These are phyloP conservation scores for Harpagoxenus sublaevis DNA, from an alignment of 2,888 invertebrate genomes.

Conservation along the genomic window DNA sequence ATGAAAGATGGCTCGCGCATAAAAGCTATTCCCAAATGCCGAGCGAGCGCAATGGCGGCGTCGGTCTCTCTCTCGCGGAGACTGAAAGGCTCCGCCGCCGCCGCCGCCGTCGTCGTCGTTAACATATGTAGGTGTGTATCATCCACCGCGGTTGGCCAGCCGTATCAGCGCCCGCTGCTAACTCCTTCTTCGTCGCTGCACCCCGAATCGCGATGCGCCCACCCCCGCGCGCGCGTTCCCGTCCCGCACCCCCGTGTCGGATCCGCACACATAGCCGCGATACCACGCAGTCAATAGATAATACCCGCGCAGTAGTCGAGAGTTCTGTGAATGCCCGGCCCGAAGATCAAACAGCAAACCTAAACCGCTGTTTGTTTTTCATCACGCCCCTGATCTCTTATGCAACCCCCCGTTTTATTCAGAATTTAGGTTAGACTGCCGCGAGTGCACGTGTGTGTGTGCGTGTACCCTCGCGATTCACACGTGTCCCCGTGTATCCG, in stretches of 20 bases:
- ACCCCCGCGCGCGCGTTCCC: neutral
- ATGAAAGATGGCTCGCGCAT: constrained; percentile 82
- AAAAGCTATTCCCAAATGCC: constrained; percentile 85
- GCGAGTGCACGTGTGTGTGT: constrained; percentile 39
- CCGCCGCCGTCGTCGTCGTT: constrained; percentile 57
- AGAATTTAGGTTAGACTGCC: constrained; percentile 82
- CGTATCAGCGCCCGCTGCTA: constrained; percentile 62
- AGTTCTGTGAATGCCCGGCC: constrained; percentile 84
- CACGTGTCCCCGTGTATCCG: neutral
- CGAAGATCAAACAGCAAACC: constrained; percentile 86
- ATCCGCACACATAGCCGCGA: constrained; percentile 68
- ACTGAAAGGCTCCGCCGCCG: constrained; percentile 66
- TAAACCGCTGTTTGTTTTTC: constrained; percentile 86
- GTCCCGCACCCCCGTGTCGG: neutral
- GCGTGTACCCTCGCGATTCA: neutral
- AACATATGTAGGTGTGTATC: constrained; percentile 59
- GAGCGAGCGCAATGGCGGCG: constrained; percentile 73
- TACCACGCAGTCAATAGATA: constrained; percentile 84
- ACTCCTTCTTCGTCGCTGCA: constrained; percentile 57
- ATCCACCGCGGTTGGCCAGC: constrained; percentile 65
- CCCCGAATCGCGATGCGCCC: constrained; percentile 65
- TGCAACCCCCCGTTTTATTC: constrained; percentile 85
- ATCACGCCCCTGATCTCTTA: constrained; percentile 86
- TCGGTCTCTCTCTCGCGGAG: constrained; percentile 33
- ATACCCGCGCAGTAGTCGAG: constrained; percentile 80